These are phyloP conservation scores for Philopedon plagiatum DNA, from an alignment of 2,888 invertebrate genomes.

Conservation along the genomic window DNA sequence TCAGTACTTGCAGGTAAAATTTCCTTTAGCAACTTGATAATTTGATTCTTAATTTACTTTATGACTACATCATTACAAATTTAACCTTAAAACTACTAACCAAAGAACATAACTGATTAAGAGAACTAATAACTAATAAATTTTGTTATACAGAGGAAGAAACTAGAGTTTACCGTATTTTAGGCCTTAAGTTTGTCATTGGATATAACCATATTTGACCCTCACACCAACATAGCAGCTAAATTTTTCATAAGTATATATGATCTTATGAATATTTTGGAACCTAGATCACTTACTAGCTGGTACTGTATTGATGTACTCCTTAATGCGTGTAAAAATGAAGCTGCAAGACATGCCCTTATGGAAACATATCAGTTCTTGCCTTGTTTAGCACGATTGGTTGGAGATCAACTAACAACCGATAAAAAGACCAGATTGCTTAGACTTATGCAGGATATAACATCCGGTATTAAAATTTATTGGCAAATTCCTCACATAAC, in stretches of 20 bases:
- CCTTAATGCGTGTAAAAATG: constrained; percentile 75
- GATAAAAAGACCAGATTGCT: constrained; percentile 78
- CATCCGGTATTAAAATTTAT: constrained; percentile 83
- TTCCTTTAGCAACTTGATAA: too few relatives aligned
- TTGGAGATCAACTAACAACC: constrained; percentile 74
- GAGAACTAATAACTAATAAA: too few relatives aligned
- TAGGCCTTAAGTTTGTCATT: constrained; percentile 77
- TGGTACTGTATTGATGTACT: constrained; percentile 80
- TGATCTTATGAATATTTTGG: constrained; percentile 75
- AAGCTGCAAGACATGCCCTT: constrained; percentile 74
- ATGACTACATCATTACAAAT: too few relatives aligned
- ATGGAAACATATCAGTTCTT: constrained; percentile 81
- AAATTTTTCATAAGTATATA: constrained; percentile 79
- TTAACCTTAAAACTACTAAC: too few relatives aligned
- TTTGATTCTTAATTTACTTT: too few relatives aligned
- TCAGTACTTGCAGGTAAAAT: constrained; percentile 59
- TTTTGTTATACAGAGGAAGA: too few relatives aligned
- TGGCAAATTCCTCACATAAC: constrained; percentile 86
- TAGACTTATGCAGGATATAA: constrained; percentile 80
- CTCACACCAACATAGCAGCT: constrained; percentile 75
- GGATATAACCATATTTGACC: constrained; percentile 78
- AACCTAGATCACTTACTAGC: constrained; percentile 72
- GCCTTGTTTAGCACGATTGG: constrained; percentile 75
- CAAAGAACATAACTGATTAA: too few relatives aligned
- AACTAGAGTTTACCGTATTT: too few relatives aligned